Base-by-base conservation (phyloP, 1,140 invertebrate species). In the Drosophila nigromelanica region DNA sequence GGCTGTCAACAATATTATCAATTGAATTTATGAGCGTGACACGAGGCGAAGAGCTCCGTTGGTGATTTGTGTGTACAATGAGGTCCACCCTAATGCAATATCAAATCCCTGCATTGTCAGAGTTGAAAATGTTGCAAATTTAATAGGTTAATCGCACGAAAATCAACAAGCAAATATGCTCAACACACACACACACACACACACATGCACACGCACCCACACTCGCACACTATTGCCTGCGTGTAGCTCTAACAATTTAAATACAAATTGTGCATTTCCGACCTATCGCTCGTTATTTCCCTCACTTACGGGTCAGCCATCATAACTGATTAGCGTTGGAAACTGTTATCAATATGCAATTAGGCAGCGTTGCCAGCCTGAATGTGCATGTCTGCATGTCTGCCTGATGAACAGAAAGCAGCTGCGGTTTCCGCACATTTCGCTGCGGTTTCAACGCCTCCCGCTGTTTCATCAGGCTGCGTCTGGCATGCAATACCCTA, bases 261-360 rank as follows among this genome's bases (percentile, higher is more conserved):
- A 62, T 62, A 66, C 78, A 87, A 86, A 87, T 87, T 81, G 75
- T 60, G 67, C 72, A 82, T 75, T 70, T 87, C 82, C 82, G 63
- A 21, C 30, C 35, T 51, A 45, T 21, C n/a, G 52, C 21, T 21
- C 21, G n/a, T 15, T 18, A 15, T 50, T 24, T 3, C 14, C 45
- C 3, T 40, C 37, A 21, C 60, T 33, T 5, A n/a, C 12, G 3
- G 18, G n/a, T 10, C 5, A 24, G 37, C 45, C 52, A 14, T 66
- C 82, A 81, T 78, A 81, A 82, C 81, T 86, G 81, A 86, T 86
- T 87, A 87, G 70, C 75, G 82, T 63, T 78, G 40, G 27, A 75
- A 86, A 87, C 78, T 75, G 82, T 87, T 86, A 86, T 86, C 81
- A 86, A 86, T 87, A 81, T 87, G 74, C 74, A 87, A 86, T 86